These are phyloP conservation scores for Coccyzus lansbergi DNA, from an alignment of 2,797 vertebrate species.

Conservation along the genomic window DNA sequence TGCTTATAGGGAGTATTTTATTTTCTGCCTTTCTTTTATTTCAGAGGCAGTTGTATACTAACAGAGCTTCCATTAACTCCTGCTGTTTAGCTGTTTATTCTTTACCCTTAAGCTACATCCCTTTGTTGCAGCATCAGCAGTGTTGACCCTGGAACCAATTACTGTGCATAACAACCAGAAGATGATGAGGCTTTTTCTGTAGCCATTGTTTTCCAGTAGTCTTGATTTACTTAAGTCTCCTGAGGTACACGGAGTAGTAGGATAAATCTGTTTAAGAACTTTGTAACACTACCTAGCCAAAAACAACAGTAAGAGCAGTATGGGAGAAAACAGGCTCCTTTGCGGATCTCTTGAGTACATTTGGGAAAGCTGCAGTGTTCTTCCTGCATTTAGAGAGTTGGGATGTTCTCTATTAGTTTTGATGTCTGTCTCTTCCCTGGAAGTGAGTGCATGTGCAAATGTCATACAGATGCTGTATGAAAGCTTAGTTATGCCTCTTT, in stretches of 20 bases:
- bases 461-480: slow-evolving; percentile 54
- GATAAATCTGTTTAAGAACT: neutral
- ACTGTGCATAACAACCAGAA: neutral
- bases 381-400: neutral
- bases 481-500: slow-evolving; percentile 27
- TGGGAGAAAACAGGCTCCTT: neutral
- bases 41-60: neutral
- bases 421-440: slow-evolving; percentile 47
- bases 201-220: slow-evolving; percentile 24
- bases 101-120: slow-evolving; percentile 49
- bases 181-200: slow-evolving; percentile 22
- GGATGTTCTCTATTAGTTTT: slow-evolving; percentile 70
- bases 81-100: slow-evolving; percentile 58
- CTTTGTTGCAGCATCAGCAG: slow-evolving; percentile 44
- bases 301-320: neutral
- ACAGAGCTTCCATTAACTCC: slow-evolving; percentile 39
- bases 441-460: slow-evolving; percentile 53
- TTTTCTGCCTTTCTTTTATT: slow-evolving; percentile 31
- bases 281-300: neutral
- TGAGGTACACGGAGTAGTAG: neutral
- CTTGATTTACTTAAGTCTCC: neutral
- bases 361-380: slow-evolving; percentile 21
- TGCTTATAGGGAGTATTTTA: neutral
- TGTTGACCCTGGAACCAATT: slow-evolving; percentile 69
- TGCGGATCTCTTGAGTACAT: neutral